A percentile compares a stretch with the other conserved stretches of the same genome.
These are phyloP conservation scores for Agrilus planipennis DNA, from an alignment of 1,140 invertebrate species.

Conservation along the genomic window DNA sequence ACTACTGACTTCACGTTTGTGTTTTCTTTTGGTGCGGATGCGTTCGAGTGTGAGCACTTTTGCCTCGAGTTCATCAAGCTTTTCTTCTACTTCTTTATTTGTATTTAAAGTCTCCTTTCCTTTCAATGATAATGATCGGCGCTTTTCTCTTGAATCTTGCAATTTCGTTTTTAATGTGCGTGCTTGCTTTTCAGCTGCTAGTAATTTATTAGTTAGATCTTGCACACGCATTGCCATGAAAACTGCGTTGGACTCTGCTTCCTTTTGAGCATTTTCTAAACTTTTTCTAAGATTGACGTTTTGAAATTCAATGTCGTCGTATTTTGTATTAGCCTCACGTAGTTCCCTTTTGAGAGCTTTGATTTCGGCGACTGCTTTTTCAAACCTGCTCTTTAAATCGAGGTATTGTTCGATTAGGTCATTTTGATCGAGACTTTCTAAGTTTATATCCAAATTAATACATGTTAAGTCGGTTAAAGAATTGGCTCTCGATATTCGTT, in stretches of 20 bases:
- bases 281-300: slow-evolving; percentile 63
- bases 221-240: slow-evolving; percentile 74
- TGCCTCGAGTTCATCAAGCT: slow-evolving; percentile 64
- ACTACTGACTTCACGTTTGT: slow-evolving; percentile 24
- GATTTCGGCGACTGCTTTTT: slow-evolving; percentile 73
- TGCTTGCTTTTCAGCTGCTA: slow-evolving; percentile 70
- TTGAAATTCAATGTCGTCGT: slow-evolving; percentile 66
- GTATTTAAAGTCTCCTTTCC: slow-evolving; percentile 62
- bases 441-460: slow-evolving; percentile 61
- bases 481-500: slow-evolving; percentile 53
- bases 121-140: slow-evolving; percentile 69
- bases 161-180: slow-evolving; percentile 66
- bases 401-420: slow-evolving; percentile 68
- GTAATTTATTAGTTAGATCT: slow-evolving; percentile 71
- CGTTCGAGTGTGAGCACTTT: slow-evolving; percentile 56
- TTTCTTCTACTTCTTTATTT: slow-evolving; percentile 71
- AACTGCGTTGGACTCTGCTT: slow-evolving; percentile 59
- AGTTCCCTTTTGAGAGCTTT: slow-evolving; percentile 69
- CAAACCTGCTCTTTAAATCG: slow-evolving; percentile 60
- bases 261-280: slow-evolving; percentile 51
- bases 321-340: slow-evolving; percentile 64
- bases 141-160: slow-evolving; percentile 62
- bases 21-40: slow-evolving; percentile 17
- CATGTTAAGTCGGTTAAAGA: slow-evolving; percentile 72
- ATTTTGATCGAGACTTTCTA: slow-evolving; percentile 61